Evolutionary conservation across 2,797 vertebrate genomes (phyloP), one percentile per base, ranked within the genome.

Genomic region (Molossus alvarezi): DNA sequence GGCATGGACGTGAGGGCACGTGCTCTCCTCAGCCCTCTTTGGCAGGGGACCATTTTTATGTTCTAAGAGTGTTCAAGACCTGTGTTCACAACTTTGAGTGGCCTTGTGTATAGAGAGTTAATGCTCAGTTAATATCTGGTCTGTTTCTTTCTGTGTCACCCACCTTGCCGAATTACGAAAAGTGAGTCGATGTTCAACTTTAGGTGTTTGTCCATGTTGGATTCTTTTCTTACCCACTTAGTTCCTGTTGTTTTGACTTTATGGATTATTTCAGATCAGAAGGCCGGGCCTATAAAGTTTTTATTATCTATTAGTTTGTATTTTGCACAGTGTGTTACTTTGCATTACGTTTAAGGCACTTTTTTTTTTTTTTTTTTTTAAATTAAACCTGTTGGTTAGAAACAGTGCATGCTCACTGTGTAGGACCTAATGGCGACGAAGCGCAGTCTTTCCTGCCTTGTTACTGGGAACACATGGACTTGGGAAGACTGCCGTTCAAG

Each of bases 191-290:
- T 91, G 37, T 90, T 53, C 41, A 37, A 37, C 53, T 77, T 75
- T 1, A 81, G 48, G 12, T 72, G 17, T 81, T 72, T 60, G 25
- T 90, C 67, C 18, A 17, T 48, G 57, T 69, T 81, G 48, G 6
- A 23, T n/a, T 37, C 88, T 94, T 23, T 29, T 37, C 29, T 60
- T 75, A 65, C 71, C 64, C n/a, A 11, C 85, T 87, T 75, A n/a
- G 25, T 86, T 83, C 9, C n/a, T 53, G 8, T 82, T 92, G 29
- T 94, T 94, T 84, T 87, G 58, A 71, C 10, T 25, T 57, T 69
- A 4, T 33, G 41, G 45, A n/a, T 90, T 53, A 41, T 58, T 73
- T 58, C 29, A 48, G 41, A 88, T 53, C 48, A 1, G 58, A 77
- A 81, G 15, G 1, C 48, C 80, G 58, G 25, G 25, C 51, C 62